Conservation (phyloP, 2,888 invertebrate species). For the Erebia palarica region DNA sequence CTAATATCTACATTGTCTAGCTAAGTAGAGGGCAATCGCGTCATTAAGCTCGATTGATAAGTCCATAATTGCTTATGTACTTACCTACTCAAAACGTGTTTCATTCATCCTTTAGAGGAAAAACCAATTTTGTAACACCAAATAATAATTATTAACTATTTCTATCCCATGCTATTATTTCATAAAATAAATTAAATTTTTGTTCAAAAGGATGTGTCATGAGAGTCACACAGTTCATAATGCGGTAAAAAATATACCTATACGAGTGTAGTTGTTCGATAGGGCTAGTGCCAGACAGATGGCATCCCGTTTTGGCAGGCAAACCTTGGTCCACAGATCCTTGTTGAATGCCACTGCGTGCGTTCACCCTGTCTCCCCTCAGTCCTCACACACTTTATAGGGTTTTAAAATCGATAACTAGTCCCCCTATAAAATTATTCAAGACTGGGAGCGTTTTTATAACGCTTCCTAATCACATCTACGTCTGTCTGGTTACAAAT, state of each 20-base stretch:
- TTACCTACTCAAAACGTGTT: slow-evolving; percentile 5
- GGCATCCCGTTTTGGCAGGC: slow-evolving; percentile 65
- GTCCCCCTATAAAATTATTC: slow-evolving; percentile 44
- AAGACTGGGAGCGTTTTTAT: slow-evolving; percentile 37
- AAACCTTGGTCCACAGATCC: slow-evolving; percentile 55
- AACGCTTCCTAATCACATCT: slow-evolving; percentile 38
- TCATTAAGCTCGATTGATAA: slow-evolving; percentile 2
- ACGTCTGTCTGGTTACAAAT: slow-evolving; percentile 24
- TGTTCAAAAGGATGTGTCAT: neutral
- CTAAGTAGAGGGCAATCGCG: neutral
- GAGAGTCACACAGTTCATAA: neutral
- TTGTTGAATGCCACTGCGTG: slow-evolving; percentile 57
- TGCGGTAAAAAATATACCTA: neutral
- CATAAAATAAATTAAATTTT: neutral
- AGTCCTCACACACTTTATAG: slow-evolving; percentile 52
- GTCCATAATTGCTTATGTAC: slow-evolving; percentile 7
- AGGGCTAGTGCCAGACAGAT: slow-evolving; percentile 46
- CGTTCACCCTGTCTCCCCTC: slow-evolving; percentile 72
- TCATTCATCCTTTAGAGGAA: neutral
- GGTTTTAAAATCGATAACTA: slow-evolving; percentile 74
- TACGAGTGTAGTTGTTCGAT: slow-evolving; percentile 23
- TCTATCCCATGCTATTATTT: neutral
- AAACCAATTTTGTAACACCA: neutral
- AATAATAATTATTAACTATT: neutral
- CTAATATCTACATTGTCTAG: neutral